Percentiles rank a stretch among this genome's conserved stretches.
Conservation (phyloP, 2,113 vertebrate species). For the Myrmecobius fasciatus region DNA sequence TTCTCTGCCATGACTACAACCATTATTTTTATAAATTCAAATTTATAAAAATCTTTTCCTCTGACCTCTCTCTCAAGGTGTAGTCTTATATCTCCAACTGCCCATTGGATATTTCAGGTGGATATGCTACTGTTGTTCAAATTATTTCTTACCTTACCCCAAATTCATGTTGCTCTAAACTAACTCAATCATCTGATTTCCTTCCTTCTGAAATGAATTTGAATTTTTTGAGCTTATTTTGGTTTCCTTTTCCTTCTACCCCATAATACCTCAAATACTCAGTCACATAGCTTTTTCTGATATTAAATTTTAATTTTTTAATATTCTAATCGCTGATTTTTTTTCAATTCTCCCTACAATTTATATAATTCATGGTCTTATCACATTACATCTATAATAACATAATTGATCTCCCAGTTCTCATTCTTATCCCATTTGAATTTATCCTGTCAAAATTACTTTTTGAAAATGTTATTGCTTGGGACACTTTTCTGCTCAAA, state of each 20-base stretch:
- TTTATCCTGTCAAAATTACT: not conserved
- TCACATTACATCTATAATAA: not conserved
- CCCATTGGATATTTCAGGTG: not conserved
- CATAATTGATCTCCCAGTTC: too few relatives aligned
- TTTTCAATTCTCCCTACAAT: not conserved
- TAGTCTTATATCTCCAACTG: not conserved
- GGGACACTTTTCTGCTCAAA: not conserved
- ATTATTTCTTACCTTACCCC: not conserved
- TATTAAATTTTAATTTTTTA: slow-evolving; percentile 15
- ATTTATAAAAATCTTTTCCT: not conserved
- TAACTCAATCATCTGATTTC: not conserved
- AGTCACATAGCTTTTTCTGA: not conserved
- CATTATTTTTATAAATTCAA: not conserved
- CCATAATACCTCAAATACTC: not conserved
- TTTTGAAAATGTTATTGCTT: not conserved
- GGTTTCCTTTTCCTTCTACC: not conserved
- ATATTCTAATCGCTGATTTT: not conserved
- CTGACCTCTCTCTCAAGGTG: not conserved
- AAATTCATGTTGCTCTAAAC: not conserved
- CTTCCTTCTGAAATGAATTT: not conserved
- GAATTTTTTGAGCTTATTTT: not conserved
- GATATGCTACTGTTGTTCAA: not conserved
- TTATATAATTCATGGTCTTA: not conserved
- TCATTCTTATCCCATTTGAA: not conserved
- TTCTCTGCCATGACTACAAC: not conserved